These are phyloP conservation scores for Gonatopus flavifemur DNA, from an alignment of 1,140 invertebrate genomes.

Conservation along the genomic window DNA sequence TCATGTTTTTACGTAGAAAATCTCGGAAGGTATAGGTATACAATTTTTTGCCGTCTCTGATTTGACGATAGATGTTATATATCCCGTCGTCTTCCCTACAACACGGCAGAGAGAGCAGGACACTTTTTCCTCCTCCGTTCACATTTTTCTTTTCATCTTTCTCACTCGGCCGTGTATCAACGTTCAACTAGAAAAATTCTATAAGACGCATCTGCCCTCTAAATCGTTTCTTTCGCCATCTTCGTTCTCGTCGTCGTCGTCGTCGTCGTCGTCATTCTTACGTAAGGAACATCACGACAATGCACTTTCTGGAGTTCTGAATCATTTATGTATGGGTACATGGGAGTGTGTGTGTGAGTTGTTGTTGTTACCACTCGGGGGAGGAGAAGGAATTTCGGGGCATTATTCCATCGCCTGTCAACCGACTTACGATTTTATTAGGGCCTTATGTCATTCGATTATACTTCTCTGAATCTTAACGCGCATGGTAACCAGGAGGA, in stretches of 20 bases:
- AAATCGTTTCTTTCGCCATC: conserved; percentile 38
- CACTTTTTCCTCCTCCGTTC: conserved; percentile 22
- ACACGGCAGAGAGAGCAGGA: too few relatives aligned
- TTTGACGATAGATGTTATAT: too few relatives aligned
- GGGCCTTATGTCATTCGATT: conserved; percentile 55
- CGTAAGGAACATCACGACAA: conserved; percentile 35
- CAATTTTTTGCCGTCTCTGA: too few relatives aligned
- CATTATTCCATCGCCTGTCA: conserved; percentile 45
- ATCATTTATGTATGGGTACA: too few relatives aligned
- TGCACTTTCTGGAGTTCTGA: too few relatives aligned
- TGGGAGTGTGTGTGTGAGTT: too few relatives aligned
- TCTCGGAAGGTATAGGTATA: too few relatives aligned
- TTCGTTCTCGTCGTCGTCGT: too few relatives aligned
- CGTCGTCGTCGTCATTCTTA: conserved; percentile 43
- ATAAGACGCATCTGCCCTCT: conserved; percentile 51
- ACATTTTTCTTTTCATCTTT: conserved; percentile 19
- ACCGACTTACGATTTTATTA: conserved; percentile 59
- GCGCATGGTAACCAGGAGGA: too few relatives aligned
- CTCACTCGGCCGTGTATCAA: conserved; percentile 36
- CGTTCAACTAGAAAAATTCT: conserved; percentile 32
- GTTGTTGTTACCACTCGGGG: conserved; percentile 31
- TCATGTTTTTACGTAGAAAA: too few relatives aligned
- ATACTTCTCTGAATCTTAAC: conserved; percentile 30
- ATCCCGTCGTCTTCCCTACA: not conserved
- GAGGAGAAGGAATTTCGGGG: conserved; percentile 48